Percentiles rank a stretch among this genome's conserved stretches.
phyloP scores from a whole-genome alignment of 1,140 invertebrate species.

The Drusus annulatus region DNA sequence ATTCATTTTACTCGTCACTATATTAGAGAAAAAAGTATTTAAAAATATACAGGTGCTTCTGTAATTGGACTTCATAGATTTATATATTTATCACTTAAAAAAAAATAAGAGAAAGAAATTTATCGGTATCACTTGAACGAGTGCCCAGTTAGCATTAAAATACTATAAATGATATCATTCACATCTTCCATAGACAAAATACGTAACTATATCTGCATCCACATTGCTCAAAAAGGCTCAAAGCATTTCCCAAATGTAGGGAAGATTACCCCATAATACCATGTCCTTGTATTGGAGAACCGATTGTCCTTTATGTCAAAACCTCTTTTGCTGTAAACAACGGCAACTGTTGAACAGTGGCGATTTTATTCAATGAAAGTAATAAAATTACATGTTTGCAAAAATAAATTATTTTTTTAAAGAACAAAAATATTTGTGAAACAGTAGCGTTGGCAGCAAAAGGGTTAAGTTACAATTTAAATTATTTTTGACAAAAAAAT shows the following conservation, averaged over 20 bases:
- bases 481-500: neutral
- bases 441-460: neutral
- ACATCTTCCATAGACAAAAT: slow-evolving; percentile 58
- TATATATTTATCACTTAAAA: slow-evolving; percentile 58
- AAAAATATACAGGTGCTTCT: slow-evolving; percentile 56
- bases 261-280: slow-evolving; percentile 18
- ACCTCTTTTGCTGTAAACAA: slow-evolving; percentile 8
- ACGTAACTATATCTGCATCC: slow-evolving; percentile 56
- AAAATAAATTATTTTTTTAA: neutral
- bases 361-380: neutral
- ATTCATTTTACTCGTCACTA: slow-evolving; percentile 51
- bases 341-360: neutral
- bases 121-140: slow-evolving; percentile 52
- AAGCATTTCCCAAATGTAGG: slow-evolving; percentile 37
- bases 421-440: neutral
- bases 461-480: neutral
- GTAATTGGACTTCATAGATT: slow-evolving; percentile 57
- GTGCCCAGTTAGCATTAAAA: slow-evolving; percentile 51
- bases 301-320: slow-evolving; percentile 5
- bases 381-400: too few relatives aligned
- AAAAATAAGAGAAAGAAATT: slow-evolving; percentile 55
- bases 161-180: slow-evolving; percentile 57
- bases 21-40: slow-evolving; percentile 48
- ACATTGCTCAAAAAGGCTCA: slow-evolving; percentile 58
- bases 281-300: slow-evolving; percentile 29